Evolutionary conservation across 2,888 invertebrate genomes (phyloP).

Genomic region (Liopterus haemorrhoidalis): DNA sequence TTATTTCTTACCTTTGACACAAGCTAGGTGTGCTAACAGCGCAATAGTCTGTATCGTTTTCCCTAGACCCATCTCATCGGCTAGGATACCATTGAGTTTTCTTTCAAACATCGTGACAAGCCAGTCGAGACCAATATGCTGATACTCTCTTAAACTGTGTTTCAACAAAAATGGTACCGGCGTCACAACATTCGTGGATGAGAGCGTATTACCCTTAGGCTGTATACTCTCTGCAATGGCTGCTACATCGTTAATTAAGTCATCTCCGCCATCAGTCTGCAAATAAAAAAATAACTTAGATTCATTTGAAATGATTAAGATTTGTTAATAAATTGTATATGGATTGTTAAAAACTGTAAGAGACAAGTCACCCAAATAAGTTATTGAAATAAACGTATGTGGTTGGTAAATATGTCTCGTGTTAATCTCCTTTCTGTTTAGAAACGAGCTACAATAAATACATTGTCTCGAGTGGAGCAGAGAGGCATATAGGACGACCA

Average conservation of each 20-base stretch:
- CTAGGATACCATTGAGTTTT: slow-evolving; percentile 90
- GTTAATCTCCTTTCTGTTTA: too few species aligned
- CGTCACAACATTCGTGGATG: slow-evolving; percentile 90
- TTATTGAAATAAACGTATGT: too few species aligned
- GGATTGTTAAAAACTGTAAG: slow-evolving; percentile 12
- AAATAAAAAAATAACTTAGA: slow-evolving; percentile 6
- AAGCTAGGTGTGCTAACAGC: slow-evolving; percentile 86
- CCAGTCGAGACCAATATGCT: slow-evolving; percentile 97
- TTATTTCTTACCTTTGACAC: slow-evolving; percentile 61
- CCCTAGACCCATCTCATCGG: slow-evolving; percentile 96
- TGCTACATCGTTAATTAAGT: slow-evolving; percentile 79
- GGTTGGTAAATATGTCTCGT: too few species aligned
- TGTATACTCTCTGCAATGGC: slow-evolving; percentile 93
- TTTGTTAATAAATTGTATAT: too few species aligned
- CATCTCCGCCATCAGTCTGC: slow-evolving; percentile 53
- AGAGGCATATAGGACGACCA: too few species aligned
- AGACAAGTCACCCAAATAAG: slow-evolving; percentile 9
- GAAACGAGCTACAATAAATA: too few species aligned
- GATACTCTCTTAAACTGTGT: slow-evolving; percentile 88
- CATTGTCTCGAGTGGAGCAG: too few species aligned
- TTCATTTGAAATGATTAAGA: too few species aligned
- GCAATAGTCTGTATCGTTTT: slow-evolving; percentile 98
- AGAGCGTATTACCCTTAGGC: slow-evolving; percentile 94
- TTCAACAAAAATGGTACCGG: slow-evolving; percentile 89
- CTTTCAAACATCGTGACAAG: slow-evolving; percentile 92